Percentiles rank a stretch among this genome's conserved stretches.
Evolutionary conservation across 1,140 invertebrate genomes (phyloP).

Genomic region (Brachionus rotundiformis): DNA sequence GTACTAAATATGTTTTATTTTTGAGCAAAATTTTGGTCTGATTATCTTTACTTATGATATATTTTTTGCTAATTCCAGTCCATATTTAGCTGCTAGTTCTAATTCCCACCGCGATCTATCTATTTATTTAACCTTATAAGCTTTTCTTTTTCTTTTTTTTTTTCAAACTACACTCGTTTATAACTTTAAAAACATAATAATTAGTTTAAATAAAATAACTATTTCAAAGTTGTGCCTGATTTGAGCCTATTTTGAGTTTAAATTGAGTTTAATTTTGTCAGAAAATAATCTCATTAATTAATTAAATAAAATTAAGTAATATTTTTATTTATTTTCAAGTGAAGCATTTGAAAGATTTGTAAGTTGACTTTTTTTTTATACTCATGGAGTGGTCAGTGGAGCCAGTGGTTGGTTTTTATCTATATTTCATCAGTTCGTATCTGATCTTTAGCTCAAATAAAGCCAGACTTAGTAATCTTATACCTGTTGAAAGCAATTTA

Average conservation of each 20-base stretch:
- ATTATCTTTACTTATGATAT: background rate
- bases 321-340: too few relatives aligned
- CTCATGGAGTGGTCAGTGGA: background rate
- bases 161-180: background rate
- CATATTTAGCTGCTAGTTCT: conserved; percentile 8
- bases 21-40: background rate
- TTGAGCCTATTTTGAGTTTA: too few relatives aligned
- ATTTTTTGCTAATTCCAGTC: background rate
- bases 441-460: background rate
- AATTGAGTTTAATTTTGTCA: background rate
- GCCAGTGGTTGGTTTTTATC: background rate
- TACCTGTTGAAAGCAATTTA: background rate
- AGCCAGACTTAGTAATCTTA: background rate
- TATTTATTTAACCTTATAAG: background rate
- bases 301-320: background rate
- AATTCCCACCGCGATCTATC: background rate
- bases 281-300: background rate
- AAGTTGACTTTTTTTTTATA: too few relatives aligned
- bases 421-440: background rate
- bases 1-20: background rate
- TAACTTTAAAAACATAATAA: background rate
- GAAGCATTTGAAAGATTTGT: too few relatives aligned
- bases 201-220: background rate
- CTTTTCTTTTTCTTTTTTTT: background rate
- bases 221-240: too few relatives aligned